Percentiles rank a stretch among this genome's conserved stretches.
phyloP scores from a whole-genome alignment of 2,113 vertebrate species.

The Hemiprocne comata region DNA sequence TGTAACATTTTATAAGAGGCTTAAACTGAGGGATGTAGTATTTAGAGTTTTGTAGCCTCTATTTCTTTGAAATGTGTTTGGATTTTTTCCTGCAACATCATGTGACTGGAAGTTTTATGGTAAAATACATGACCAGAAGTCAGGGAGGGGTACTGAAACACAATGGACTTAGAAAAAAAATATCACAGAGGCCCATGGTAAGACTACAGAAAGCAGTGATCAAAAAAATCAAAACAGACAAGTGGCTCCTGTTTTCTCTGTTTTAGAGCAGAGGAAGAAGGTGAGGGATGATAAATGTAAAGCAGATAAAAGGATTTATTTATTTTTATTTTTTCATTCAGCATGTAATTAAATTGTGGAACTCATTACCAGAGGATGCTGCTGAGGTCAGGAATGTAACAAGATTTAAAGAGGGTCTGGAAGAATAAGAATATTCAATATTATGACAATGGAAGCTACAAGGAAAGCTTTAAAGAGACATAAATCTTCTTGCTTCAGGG shows the following conservation, averaged over 20 bases:
- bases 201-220: neutral
- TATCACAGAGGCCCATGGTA: neutral
- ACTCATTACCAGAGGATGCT: slow-evolving; percentile 60
- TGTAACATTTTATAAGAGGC: neutral
- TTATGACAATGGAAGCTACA: slow-evolving; percentile 3
- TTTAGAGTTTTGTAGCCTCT: neutral
- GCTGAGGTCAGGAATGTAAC: slow-evolving; percentile 65
- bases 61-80: neutral
- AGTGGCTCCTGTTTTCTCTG: neutral
- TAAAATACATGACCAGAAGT: neutral
- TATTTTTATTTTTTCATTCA: neutral
- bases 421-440: slow-evolving; percentile 43
- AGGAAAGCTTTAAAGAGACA: slow-evolving; percentile 3
- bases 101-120: neutral
- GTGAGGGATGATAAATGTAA: neutral
- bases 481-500: slow-evolving; percentile 15
- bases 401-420: slow-evolving; percentile 61
- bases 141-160: neutral
- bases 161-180: neutral
- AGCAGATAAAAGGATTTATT: neutral
- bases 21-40: neutral
- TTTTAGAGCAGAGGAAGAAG: neutral
- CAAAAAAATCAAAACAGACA: neutral
- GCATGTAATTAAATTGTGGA: slow-evolving; percentile 44
- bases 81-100: neutral